Evolutionary conservation across 2,888 invertebrate species (phyloP).

Genomic region (Rhingia rostrata): DNA sequence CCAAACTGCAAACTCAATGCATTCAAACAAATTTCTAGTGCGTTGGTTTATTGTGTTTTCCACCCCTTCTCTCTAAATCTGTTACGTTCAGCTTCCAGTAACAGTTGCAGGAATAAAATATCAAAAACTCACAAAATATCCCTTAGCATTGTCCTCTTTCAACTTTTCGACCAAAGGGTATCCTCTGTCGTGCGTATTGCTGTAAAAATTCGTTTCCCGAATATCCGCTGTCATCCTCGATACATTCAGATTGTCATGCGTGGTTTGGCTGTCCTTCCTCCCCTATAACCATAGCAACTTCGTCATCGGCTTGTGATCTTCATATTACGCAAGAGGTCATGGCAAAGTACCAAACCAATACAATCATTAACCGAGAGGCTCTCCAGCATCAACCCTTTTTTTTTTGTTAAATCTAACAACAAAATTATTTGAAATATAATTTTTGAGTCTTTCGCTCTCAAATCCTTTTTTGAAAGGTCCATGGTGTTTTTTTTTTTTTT

Average conservation of each 20-base stretch:
- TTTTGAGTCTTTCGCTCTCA: constrained; percentile 53
- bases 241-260: constrained; percentile 60
- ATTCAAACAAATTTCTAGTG: too few species aligned
- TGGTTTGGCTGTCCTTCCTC: constrained; percentile 48
- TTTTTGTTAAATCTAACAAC: constrained; percentile 38
- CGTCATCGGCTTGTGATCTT: constrained; percentile 11
- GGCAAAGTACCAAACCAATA: constrained; percentile 11
- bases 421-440: constrained; percentile 27
- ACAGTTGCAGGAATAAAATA: constrained; percentile 48
- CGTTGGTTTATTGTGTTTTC: too few species aligned
- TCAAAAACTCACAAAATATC: constrained; percentile 52
- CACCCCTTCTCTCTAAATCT: too few species aligned
- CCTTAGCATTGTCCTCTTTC: constrained; percentile 54
- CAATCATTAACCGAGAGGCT: constrained; percentile 45
- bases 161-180: constrained; percentile 63
- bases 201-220: constrained; percentile 50
- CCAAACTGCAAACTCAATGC: too few species aligned
- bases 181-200: constrained; percentile 48
- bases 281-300: constrained; percentile 16
- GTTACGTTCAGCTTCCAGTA: background rate
- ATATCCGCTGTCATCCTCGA: constrained; percentile 51
- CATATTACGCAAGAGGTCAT: constrained; percentile 33
- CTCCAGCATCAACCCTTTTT: constrained; percentile 67
- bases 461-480: constrained; percentile 33
- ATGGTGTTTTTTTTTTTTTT: constrained; percentile 26